A percentile compares a stretch with the other conserved stretches of the same genome.
Conservation (phyloP, 2,113 vertebrate genomes). For the Tapirus terrestris region DNA sequence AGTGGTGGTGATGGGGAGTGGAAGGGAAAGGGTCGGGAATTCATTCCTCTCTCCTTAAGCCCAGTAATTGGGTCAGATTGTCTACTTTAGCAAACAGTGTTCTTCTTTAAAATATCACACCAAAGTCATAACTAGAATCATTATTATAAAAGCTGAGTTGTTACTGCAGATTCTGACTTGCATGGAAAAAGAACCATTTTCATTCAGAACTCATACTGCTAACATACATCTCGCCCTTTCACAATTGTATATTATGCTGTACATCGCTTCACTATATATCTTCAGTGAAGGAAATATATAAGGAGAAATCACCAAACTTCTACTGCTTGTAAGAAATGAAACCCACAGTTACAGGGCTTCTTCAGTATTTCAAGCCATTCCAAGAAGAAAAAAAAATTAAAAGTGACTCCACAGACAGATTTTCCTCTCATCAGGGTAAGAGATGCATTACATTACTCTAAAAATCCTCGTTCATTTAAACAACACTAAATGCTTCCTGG, state of each 20-base stretch:
- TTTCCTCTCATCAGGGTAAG: conserved; percentile 59
- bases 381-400: conserved; percentile 22
- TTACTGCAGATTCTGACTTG: conserved; percentile 11
- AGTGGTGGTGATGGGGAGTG: neutral
- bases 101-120: neutral
- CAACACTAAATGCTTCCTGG: conserved; percentile 68
- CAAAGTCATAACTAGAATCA: conserved; percentile 43
- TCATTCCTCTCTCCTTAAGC: neutral
- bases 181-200: conserved; percentile 39
- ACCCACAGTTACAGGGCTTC: neutral
- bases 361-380: conserved; percentile 30
- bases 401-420: conserved; percentile 56
- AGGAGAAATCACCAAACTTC: conserved; percentile 35
- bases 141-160: conserved; percentile 21
- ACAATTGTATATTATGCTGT: neutral
- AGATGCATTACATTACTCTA: conserved; percentile 73
- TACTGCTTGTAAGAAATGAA: conserved; percentile 26
- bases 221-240: neutral
- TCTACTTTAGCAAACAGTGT: neutral
- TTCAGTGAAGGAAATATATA: conserved; percentile 17
- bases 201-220: neutral
- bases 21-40: neutral
- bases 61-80: neutral
- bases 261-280: neutral
- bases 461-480: conserved; percentile 73